Evolutionary conservation across 2,113 vertebrate genomes (phyloP).

Genomic region (Chaetorhynchus papuensis): DNA sequence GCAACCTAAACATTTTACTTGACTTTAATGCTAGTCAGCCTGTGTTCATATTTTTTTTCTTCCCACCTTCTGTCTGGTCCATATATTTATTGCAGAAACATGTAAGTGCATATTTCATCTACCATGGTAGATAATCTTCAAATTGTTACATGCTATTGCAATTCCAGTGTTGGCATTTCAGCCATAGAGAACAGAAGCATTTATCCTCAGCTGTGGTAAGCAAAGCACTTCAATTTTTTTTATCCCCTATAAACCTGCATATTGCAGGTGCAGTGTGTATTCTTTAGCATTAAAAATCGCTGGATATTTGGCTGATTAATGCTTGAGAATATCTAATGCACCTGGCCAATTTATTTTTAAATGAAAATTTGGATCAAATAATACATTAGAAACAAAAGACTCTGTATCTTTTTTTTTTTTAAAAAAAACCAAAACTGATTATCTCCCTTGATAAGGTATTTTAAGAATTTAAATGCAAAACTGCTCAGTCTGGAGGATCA

Average conservation of each 20-base stretch:
- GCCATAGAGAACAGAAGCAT: neutral
- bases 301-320: neutral
- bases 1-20: neutral
- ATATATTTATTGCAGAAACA: neutral
- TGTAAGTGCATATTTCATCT: neutral
- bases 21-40: neutral
- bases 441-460: neutral
- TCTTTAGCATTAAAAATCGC: neutral
- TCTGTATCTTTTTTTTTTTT: neutral
- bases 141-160: neutral
- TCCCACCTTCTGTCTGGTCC: neutral
- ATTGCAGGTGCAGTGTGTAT: neutral
- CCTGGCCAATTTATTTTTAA: neutral
- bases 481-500: neutral
- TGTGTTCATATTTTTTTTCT: neutral
- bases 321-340: neutral
- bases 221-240: neutral
- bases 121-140: neutral
- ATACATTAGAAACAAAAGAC: neutral
- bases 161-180: neutral
- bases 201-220: neutral
- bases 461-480: slow-evolving; percentile 40
- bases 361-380: neutral
- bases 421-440: neutral
- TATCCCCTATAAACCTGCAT: neutral